phyloP scores from a whole-genome alignment of 2,888 invertebrate species.

The Lasioglossum oenotherae region DNA sequence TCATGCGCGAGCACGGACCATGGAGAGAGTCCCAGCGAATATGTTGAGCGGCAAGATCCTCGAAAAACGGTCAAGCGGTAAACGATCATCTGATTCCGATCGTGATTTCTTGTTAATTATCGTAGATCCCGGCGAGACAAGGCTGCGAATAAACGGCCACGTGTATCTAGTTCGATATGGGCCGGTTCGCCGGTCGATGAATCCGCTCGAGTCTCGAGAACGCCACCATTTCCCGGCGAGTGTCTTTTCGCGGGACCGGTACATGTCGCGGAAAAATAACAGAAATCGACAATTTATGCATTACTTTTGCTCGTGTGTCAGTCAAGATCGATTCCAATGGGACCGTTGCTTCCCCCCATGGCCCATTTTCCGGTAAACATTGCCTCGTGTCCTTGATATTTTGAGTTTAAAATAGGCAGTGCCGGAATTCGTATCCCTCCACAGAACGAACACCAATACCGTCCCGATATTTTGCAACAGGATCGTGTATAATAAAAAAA shows the following conservation, averaged over 20 bases:
- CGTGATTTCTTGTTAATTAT: not conserved
- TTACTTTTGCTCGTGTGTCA: not conserved
- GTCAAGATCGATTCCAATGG: constrained; percentile 6
- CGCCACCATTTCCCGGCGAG: constrained; percentile 38
- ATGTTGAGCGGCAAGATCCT: constrained; percentile 56
- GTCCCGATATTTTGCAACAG: constrained; percentile 55
- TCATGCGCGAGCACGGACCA: constrained; percentile 72
- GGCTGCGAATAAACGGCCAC: not conserved
- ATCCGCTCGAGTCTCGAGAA: not conserved
- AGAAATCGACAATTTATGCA: constrained; percentile 45
- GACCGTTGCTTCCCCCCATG: not conserved
- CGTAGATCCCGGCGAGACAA: rapidly evolving
- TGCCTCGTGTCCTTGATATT: constrained; percentile 9
- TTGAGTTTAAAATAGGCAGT: constrained; percentile 36
- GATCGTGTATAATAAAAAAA: constrained; percentile 37
- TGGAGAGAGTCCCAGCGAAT: constrained; percentile 71
- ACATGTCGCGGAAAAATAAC: constrained; percentile 45
- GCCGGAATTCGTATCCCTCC: constrained; percentile 31
- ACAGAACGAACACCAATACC: constrained; percentile 19
- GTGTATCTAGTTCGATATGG: constrained; percentile 36
- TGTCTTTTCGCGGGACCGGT: constrained; percentile 37
- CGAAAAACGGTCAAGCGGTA: constrained; percentile 51
- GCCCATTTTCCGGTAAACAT: not conserved
- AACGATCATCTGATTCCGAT: constrained; percentile 29
- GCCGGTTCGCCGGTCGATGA: not conserved